Evolutionary conservation across 2,888 invertebrate genomes (phyloP), one percentile per base, ranked within the genome.

Genomic region (Heliconius ismenius): DNA sequence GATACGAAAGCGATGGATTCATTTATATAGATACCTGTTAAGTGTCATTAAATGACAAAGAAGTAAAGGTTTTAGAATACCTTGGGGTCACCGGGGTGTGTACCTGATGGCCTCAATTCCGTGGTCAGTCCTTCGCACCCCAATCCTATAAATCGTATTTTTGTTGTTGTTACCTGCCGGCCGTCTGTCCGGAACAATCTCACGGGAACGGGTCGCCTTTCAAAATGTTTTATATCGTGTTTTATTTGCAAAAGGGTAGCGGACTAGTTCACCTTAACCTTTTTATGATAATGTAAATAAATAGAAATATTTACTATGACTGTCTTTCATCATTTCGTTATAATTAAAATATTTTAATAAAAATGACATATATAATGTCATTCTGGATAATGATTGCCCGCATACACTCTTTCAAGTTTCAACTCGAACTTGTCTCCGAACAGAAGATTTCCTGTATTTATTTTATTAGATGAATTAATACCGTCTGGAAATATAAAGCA

Each of bases 101-200:
- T 93, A 92, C 93, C 93, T 92, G 92, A 86, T 81, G 85, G 81
- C 87, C 86, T 86, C 87, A 85, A 80, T 82, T 83, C 82, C 82
- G 82, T 87, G 89, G 90, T 85, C 86, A 86, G 85, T 81, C 90
- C 89, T 86, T 82, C 84, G 83, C 84, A 84, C 85, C 89, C 88
- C 82, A 86, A 86, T 88, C 87, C 85, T 86, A 85, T 84, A 83
- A 82, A 82, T 86, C 86, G 86, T 87, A 84, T 87, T 88, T 88
- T 87, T 86, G 81, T 84, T 76, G 83, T 86, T 76, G 83, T 86
- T 90, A 91, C 91, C 90, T 91, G 90, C 86, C 84, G 85, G 85
- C 84, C 85, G 85, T 89, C 86, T 84, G 72, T 4, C 39, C 85
- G 85, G 86, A 86, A 90, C 88, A 90, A 89, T 92, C 90, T 89